Percentiles rank a stretch among this genome's conserved stretches.
Evolutionary conservation across 2,797 vertebrate species (phyloP).

Genomic region (Myiotriccus ornatus): DNA sequence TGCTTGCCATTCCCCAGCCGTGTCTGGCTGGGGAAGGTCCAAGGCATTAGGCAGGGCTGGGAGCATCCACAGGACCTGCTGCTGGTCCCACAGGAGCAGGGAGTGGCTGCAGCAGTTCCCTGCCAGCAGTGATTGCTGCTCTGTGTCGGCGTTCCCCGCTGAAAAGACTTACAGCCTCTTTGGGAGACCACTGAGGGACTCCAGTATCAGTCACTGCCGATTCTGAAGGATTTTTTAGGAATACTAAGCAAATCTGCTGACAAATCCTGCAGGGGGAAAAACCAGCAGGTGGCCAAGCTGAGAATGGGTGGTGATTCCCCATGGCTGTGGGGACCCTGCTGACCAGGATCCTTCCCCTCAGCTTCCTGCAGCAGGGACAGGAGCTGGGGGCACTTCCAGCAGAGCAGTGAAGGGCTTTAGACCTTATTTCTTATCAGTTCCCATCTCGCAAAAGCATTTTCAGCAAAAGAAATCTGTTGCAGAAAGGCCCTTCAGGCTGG

Average conservation of each 20-base stretch:
- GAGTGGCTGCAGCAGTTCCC: neutral
- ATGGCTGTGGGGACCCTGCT: neutral
- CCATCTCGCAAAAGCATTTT: neutral
- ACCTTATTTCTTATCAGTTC: neutral
- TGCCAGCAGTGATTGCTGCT: neutral
- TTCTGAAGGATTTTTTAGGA: neutral
- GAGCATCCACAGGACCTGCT: neutral
- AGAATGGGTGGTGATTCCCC: neutral
- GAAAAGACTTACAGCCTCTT: neutral
- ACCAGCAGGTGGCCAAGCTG: neutral
- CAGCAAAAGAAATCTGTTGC: neutral
- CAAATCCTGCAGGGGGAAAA: neutral
- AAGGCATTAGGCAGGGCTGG: neutral
- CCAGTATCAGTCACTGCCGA: neutral
- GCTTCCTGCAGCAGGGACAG: neutral
- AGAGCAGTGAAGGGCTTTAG: neutral
- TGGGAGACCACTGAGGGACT: neutral
- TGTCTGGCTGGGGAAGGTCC: neutral
- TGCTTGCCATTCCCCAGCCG: neutral
- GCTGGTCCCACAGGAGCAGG: neutral
- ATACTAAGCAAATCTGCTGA: neutral
- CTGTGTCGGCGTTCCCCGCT: accelerated
- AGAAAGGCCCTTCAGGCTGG: neutral
- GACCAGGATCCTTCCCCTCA: neutral
- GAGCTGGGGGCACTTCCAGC: neutral